Conservation (phyloP, 1,140 invertebrate genomes). For the Antheraea mylitta region DNA sequence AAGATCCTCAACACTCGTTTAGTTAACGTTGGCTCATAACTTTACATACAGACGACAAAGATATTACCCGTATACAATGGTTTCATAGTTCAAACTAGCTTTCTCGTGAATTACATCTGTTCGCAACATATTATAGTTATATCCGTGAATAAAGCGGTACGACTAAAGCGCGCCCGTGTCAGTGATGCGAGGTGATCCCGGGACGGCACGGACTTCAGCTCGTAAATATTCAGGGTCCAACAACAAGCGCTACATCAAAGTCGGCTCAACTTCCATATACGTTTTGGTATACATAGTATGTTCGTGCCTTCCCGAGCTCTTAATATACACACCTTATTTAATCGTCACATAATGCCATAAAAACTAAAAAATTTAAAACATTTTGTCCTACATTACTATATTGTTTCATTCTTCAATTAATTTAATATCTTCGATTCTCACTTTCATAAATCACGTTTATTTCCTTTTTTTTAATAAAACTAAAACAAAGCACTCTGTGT, state of each 20-base stretch:
- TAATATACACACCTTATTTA: not conserved
- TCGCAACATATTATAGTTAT: not conserved
- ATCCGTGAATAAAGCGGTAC: conserved; percentile 1
- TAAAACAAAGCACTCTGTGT: too few relatives aligned
- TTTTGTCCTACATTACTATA: too few relatives aligned
- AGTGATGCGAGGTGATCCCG: conserved; percentile 22
- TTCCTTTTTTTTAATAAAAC: too few relatives aligned
- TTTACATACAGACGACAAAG: not conserved
- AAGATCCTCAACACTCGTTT: not conserved
- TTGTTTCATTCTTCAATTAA: too few relatives aligned
- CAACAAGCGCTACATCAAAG: conserved; percentile 43
- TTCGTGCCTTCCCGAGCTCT: not conserved
- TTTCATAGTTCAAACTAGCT: not conserved
- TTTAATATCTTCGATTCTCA: too few relatives aligned
- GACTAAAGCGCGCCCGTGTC: too few relatives aligned
- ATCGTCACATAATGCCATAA: not conserved
- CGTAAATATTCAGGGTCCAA: conserved; percentile 58
- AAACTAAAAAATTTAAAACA: not conserved
- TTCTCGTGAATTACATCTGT: not conserved
- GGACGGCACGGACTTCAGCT: conserved; percentile 32
- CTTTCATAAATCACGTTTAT: too few relatives aligned
- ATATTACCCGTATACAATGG: not conserved
- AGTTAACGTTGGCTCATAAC: not conserved
- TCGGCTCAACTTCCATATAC: conserved; percentile 33
- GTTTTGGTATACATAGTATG: not conserved